Evolutionary conservation across 1,140 invertebrate genomes (phyloP).

Genomic region (Heliothis subflexa): DNA sequence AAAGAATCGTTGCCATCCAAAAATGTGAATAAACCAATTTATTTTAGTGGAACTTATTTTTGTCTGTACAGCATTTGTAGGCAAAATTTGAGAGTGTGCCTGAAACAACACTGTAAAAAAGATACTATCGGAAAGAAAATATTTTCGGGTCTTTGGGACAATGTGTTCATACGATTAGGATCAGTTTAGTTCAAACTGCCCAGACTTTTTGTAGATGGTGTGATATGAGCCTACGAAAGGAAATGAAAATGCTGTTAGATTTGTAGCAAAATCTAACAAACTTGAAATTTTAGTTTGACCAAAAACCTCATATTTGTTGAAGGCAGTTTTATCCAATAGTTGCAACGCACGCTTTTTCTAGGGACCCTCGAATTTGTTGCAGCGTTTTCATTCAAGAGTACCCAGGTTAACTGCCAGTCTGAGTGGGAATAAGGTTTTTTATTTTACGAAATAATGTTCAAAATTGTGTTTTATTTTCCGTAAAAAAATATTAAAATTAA

Average conservation of each 20-base stretch:
- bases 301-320: not conserved
- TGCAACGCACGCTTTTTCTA: slow-evolving; percentile 1
- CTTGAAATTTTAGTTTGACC: not conserved
- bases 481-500: too few relatives aligned
- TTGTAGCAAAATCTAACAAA: not conserved
- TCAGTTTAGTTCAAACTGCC: not conserved
- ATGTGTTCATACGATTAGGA: not conserved
- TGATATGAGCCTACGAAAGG: not conserved
- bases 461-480: not conserved
- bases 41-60: not conserved
- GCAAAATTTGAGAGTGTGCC: not conserved
- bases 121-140: slow-evolving; percentile 25
- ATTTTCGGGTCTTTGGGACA: slow-evolving; percentile 11
- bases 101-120: not conserved
- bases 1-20: not conserved
- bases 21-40: not conserved
- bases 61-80: not conserved
- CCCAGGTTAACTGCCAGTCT: not conserved
- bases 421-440: not conserved
- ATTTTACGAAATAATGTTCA: not conserved
- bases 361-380: slow-evolving; percentile 7
- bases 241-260: too few relatives aligned
- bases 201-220: not conserved
- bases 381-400: slow-evolving; percentile 7
- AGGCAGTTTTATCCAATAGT: not conserved